These are phyloP conservation scores for Anoplopoma fimbria DNA, from an alignment of 2,113 vertebrate genomes.

Conservation along the genomic window DNA sequence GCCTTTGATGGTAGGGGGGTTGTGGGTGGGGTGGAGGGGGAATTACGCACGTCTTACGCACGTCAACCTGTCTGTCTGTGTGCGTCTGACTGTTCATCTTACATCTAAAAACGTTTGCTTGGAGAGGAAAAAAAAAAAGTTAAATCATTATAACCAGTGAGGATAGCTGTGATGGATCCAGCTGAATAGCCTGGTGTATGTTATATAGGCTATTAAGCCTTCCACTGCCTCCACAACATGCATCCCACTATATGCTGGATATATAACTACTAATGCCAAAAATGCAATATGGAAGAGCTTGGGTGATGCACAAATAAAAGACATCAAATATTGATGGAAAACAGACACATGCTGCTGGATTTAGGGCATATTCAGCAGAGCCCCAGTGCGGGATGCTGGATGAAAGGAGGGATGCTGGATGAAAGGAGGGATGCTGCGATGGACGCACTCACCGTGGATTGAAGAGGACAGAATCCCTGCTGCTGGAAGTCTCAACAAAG, in stretches of 20 bases:
- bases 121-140: slow-evolving; percentile 45
- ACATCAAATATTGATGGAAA: slow-evolving; percentile 70
- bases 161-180: slow-evolving; percentile 36
- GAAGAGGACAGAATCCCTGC: slow-evolving; percentile 19
- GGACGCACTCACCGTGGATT: slow-evolving; percentile 32
- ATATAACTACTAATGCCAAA: slow-evolving; percentile 15
- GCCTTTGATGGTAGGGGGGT: slow-evolving; percentile 60
- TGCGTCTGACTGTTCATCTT: slow-evolving; percentile 32
- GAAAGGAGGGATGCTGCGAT: slow-evolving; percentile 26
- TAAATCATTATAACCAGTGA: slow-evolving; percentile 39
- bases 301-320: slow-evolving; percentile 61
- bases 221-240: slow-evolving; percentile 53
- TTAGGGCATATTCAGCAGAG: slow-evolving; percentile 59
- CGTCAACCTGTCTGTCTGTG: slow-evolving; percentile 72
- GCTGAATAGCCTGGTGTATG: slow-evolving; percentile 25
- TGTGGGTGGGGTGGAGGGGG: slow-evolving; percentile 46
- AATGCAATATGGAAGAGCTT: slow-evolving; percentile 44
- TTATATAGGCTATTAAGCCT: background rate
- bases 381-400: slow-evolving; percentile 62
- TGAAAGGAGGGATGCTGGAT: slow-evolving; percentile 36
- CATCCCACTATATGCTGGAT: slow-evolving; percentile 45
- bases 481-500: slow-evolving; percentile 21
- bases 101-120: slow-evolving; percentile 18
- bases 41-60: slow-evolving; percentile 76
- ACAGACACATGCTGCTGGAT: slow-evolving; percentile 66